Evolutionary conservation across 2,888 invertebrate species (phyloP).

Genomic region (Heliconius cydno): DNA sequence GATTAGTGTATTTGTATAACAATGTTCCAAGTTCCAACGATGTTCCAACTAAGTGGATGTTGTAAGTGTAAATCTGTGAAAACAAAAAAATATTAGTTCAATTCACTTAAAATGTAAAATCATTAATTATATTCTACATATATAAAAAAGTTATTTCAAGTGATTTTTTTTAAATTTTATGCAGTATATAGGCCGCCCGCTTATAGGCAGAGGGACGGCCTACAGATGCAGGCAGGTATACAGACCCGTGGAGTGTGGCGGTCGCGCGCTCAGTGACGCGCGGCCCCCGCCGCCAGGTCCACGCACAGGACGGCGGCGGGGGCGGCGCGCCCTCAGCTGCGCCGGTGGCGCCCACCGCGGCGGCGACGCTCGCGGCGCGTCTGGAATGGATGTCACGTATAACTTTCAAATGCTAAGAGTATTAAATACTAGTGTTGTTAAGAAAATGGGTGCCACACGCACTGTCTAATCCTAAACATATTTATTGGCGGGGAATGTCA

Average conservation of each 20-base stretch:
- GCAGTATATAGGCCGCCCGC: too few species aligned
- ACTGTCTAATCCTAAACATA: too few species aligned
- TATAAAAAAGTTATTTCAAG: neutral
- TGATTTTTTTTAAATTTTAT: too few species aligned
- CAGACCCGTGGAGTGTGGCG: neutral
- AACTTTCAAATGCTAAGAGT: too few species aligned
- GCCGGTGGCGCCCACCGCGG: slow-evolving; percentile 64
- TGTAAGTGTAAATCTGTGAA: slow-evolving; percentile 1
- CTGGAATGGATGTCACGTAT: slow-evolving; percentile 43
- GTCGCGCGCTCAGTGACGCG: slow-evolving; percentile 54
- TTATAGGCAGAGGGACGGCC: too few species aligned
- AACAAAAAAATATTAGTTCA: neutral
- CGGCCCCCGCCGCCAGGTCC: slow-evolving; percentile 77
- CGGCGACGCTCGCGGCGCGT: slow-evolving; percentile 70
- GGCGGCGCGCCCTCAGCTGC: slow-evolving; percentile 81
- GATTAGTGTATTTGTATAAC: neutral
- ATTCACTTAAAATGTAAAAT: neutral
- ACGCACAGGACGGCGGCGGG: slow-evolving; percentile 77
- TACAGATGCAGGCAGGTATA: too few species aligned
- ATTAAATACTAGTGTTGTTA: too few species aligned
- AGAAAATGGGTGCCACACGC: too few species aligned
- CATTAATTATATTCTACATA: neutral
- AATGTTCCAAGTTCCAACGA: neutral
- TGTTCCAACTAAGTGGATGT: neutral
- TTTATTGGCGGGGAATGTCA: too few species aligned